phyloP scores from a whole-genome alignment of 2,888 invertebrate genomes.

The Amphipyra tragopoginis region DNA sequence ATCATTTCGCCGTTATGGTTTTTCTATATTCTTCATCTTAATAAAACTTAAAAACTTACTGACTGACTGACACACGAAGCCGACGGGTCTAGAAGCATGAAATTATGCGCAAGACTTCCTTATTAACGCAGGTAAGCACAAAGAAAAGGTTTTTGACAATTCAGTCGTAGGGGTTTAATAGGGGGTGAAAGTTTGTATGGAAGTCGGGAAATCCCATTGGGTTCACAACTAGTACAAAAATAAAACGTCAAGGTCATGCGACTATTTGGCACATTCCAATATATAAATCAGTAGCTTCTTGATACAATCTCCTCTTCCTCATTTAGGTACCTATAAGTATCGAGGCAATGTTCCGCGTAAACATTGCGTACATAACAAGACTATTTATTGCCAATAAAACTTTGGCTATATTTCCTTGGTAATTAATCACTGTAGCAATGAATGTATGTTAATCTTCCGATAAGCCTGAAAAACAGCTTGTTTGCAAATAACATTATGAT shows the following conservation, averaged over 20 bases:
- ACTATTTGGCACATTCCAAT: slow-evolving; percentile 3
- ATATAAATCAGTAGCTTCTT: slow-evolving; percentile 30
- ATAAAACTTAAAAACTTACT: no score
- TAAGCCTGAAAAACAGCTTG: slow-evolving; percentile 4
- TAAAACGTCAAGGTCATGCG: background rate
- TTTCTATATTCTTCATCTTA: no score
- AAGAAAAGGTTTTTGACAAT: no score
- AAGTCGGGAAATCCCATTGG: no score
- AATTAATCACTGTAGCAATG: slow-evolving; percentile 25
- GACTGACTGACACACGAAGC: no score
- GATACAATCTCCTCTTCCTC: slow-evolving; percentile 29
- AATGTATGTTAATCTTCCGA: slow-evolving; percentile 4
- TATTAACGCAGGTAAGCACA: no score
- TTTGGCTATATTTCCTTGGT: slow-evolving; percentile 37
- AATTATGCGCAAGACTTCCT: no score
- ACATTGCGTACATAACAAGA: slow-evolving; percentile 44
- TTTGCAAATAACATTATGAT: background rate
- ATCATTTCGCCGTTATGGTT: no score
- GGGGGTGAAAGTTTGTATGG: no score
- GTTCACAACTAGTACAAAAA: no score
- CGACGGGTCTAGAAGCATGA: no score
- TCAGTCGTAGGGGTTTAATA: no score
- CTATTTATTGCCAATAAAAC: slow-evolving; percentile 47
- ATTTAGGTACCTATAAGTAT: slow-evolving; percentile 20
- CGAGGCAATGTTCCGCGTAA: slow-evolving; percentile 13